These are phyloP conservation scores for Pelecanus crispus DNA, from an alignment of 2,113 vertebrate genomes.

Conservation along the genomic window DNA sequence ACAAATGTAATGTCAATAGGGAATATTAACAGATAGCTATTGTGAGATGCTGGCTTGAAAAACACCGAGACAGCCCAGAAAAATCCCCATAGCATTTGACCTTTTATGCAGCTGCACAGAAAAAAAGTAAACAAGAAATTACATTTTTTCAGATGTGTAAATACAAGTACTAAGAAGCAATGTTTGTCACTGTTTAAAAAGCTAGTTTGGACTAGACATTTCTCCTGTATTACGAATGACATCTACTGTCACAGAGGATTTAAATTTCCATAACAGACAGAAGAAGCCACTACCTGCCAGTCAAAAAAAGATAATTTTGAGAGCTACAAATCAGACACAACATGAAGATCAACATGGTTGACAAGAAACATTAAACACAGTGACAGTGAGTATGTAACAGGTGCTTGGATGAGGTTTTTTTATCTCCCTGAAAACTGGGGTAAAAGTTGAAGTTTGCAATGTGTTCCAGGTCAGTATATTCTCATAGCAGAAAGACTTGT, in stretches of 20 bases:
- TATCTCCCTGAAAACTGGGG: not conserved
- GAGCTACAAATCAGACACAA: not conserved
- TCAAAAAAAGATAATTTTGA: not conserved
- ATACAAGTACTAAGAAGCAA: not conserved
- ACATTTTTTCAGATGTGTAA: constrained; percentile 39
- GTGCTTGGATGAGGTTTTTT: not conserved
- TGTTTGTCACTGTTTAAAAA: not conserved
- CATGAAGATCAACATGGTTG: not conserved
- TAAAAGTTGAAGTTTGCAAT: not conserved
- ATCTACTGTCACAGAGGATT: not conserved
- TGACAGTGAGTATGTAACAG: not conserved
- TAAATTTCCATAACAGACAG: not conserved
- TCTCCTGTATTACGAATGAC: not conserved
- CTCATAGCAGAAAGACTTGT: not conserved
- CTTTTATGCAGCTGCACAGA: constrained; percentile 54
- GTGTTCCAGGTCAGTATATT: not conserved
- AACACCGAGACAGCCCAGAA: constrained; percentile 3
- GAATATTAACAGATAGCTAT: constrained; percentile 50
- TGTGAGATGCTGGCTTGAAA: constrained; percentile 27
- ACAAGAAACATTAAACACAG: not conserved
- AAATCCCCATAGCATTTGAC: constrained; percentile 17
- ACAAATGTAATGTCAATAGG: not conserved
- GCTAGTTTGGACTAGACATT: not conserved
- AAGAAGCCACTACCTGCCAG: not conserved
- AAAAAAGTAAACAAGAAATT: constrained; percentile 53